Percentiles rank a stretch among this genome's conserved stretches.
phyloP scores from a whole-genome alignment of 2,888 invertebrate genomes.

The Drosophila nr. perissopoda region DNA sequence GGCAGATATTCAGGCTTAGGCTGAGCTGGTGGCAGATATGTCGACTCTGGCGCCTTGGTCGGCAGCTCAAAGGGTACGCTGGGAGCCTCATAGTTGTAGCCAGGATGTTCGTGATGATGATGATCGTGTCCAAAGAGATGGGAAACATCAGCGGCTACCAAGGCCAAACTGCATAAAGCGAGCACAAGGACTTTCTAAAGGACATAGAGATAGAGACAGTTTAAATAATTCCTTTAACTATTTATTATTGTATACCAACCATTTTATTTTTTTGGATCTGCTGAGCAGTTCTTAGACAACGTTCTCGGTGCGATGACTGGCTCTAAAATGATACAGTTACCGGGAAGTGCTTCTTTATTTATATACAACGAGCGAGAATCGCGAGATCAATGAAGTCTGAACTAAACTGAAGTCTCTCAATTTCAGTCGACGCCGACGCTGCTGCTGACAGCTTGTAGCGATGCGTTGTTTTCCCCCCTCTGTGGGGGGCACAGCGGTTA shows the following conservation, averaged over 20 bases:
- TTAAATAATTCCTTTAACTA: no score
- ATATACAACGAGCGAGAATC: slow-evolving; percentile 67
- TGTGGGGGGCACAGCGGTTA: slow-evolving; percentile 47
- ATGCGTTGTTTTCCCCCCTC: slow-evolving; percentile 42
- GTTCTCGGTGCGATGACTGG: slow-evolving; percentile 60
- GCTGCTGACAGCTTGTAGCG: slow-evolving; percentile 20
- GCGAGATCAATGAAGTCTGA: slow-evolving; percentile 17
- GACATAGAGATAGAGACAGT: background rate
- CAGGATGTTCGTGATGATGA: slow-evolving; percentile 67
- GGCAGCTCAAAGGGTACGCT: slow-evolving; percentile 64
- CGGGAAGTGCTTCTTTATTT: slow-evolving; percentile 74
- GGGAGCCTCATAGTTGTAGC: slow-evolving; percentile 69
- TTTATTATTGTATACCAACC: slow-evolving; percentile 43
- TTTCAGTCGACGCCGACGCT: slow-evolving; percentile 15
- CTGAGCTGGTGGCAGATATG: slow-evolving; percentile 52
- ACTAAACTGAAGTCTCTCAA: slow-evolving; percentile 5
- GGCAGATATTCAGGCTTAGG: slow-evolving; percentile 47
- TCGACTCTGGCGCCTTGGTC: slow-evolving; percentile 28
- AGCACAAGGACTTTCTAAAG: slow-evolving; percentile 72
- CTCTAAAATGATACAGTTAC: slow-evolving; percentile 72
- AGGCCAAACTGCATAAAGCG: slow-evolving; percentile 56
- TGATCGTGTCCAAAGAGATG: slow-evolving; percentile 70
- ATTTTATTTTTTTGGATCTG: slow-evolving; percentile 33
- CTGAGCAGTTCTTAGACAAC: slow-evolving; percentile 22
- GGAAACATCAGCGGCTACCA: slow-evolving; percentile 78